Conservation (phyloP, 2,113 vertebrate species). For the Esox niger region DNA sequence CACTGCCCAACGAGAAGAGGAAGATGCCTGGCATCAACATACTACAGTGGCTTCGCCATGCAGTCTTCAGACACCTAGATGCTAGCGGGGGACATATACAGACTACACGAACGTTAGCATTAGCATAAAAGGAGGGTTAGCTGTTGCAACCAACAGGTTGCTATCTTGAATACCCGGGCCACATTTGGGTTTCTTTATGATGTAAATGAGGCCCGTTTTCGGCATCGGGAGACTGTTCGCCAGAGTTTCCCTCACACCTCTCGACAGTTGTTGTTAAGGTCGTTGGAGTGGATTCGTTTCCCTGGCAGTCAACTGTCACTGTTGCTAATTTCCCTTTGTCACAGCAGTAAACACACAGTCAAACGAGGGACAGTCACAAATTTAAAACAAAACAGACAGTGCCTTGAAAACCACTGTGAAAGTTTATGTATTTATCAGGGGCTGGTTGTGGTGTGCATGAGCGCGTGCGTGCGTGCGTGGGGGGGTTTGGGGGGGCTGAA, state of each 20-base stretch:
- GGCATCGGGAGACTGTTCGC: not conserved
- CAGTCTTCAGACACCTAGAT: too few species aligned
- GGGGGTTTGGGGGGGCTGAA: constrained; percentile 11
- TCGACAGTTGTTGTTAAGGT: constrained; percentile 23
- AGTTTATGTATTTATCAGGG: constrained; percentile 34
- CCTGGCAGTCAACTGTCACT: constrained; percentile 28
- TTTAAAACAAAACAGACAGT: constrained; percentile 39
- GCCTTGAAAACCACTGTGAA: constrained; percentile 37
- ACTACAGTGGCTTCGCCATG: too few species aligned
- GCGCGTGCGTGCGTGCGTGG: not conserved
- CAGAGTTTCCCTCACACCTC: not conserved
- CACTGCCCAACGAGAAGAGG: constrained; percentile 10
- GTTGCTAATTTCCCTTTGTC: constrained; percentile 57
- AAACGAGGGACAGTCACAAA: constrained; percentile 7
- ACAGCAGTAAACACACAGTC: constrained; percentile 48
- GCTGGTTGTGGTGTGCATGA: too few species aligned
- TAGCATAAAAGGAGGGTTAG: too few species aligned
- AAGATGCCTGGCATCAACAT: not conserved
- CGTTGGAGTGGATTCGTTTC: not conserved
- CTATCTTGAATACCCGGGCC: too few species aligned
- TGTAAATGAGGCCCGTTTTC: constrained; percentile 5
- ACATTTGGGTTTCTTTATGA: too few species aligned
- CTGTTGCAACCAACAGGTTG: too few species aligned
- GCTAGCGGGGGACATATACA: too few species aligned
- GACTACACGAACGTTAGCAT: too few species aligned